Evolutionary conservation across 2,113 vertebrate species (phyloP).

Genomic region (Ammospiza caudacuta): DNA sequence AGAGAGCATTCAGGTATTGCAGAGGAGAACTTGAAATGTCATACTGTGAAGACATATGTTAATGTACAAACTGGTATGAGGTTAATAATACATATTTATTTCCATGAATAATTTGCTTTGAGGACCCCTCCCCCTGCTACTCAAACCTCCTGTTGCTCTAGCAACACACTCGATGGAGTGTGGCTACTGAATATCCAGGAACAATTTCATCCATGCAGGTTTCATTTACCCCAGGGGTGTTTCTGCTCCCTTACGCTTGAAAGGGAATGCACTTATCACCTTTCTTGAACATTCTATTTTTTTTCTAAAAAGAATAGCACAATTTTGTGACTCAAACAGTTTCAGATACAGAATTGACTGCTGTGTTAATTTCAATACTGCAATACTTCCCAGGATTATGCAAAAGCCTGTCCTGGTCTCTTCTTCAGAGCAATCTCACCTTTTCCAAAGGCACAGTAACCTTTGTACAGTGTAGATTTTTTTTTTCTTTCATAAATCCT

Average conservation of each 20-base stretch:
- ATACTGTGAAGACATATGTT: neutral
- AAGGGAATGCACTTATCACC: neutral
- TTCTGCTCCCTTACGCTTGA: neutral
- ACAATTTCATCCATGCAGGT: neutral
- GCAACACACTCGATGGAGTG: neutral
- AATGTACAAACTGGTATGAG: neutral
- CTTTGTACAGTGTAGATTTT: neutral
- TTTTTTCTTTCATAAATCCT: neutral
- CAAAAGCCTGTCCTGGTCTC: neutral
- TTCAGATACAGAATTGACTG: neutral
- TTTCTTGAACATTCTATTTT: neutral
- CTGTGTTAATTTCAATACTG: neutral
- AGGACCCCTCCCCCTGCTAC: neutral
- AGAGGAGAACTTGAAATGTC: neutral
- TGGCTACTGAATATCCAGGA: neutral
- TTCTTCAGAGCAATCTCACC: neutral
- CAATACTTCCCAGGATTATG: neutral
- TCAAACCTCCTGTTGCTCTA: neutral
- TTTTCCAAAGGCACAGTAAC: neutral
- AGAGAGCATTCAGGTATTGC: neutral
- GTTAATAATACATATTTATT: slow-evolving; percentile 14
- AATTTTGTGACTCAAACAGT: neutral
- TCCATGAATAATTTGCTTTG: neutral
- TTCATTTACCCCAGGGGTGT: neutral
- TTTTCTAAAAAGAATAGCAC: neutral